Base-by-base conservation (phyloP, 2,113 vertebrate species). In the Sorex araneus region DNA sequence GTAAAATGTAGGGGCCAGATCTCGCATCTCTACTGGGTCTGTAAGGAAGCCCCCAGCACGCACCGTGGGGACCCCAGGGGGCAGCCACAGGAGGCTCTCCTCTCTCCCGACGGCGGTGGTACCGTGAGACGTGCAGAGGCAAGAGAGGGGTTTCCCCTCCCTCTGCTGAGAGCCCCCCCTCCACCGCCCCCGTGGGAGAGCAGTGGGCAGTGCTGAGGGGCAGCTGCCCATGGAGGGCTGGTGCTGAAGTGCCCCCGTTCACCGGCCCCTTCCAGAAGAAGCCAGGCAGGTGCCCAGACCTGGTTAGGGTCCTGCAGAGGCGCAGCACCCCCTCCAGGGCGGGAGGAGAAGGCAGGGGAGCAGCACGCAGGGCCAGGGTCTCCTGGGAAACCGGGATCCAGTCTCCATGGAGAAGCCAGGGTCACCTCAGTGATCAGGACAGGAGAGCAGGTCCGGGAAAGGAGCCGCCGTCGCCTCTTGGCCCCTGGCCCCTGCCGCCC, bases 151-250 rank as follows among this genome's bases (percentile, higher is more conserved):
- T 30, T 13, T 30, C 9, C 64, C 28, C 27, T 66, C 4, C 16
- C 67, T 32, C n/a, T 18, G n/a, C 7, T 16, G 4, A 70, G 30
- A 28, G 28, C 66, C 12, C 23, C 0, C 2, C 18, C 7, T 63
- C 30, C 66, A 9, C 23, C 0, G 1, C 18, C 7, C 54, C 30
- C n/a, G 3, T 12, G 34, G 11, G 54, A 18, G 67, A 50, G 63
- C 9, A 5, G 32, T 45, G 25, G 47, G 34, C n/a, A 30, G 43
- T 3, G 18, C 1, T 73, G 34, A 34, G 32, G 6, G 23, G 30
- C 9, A 8, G 11, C 1, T 40, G 4, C 36, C 4, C 8, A 16
- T 8, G 15, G 5, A 54, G 4, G 4, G 0, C 0, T 8, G 28
- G 30, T 21, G 2, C 74, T 50, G 0, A 7, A 60, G 23, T 23